Conservation (phyloP, 2,888 invertebrate genomes). For the Augochlorella aurata region DNA sequence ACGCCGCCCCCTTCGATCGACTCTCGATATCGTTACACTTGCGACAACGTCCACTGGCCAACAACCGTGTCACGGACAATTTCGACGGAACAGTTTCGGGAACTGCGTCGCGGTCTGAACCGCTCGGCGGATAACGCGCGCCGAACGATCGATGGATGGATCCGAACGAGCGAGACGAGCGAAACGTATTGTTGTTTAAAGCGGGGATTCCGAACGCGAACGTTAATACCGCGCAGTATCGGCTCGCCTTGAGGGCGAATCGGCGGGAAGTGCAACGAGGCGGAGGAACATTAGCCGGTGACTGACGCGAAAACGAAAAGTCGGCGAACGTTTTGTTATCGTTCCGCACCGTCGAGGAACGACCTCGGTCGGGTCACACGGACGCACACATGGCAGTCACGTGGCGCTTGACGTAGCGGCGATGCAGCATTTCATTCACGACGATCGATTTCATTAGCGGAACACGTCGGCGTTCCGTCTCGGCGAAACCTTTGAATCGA, state of each 20-base stretch:
- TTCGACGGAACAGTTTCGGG: background rate
- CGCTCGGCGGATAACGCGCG: no score
- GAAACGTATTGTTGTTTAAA: no score
- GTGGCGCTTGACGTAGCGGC: slow-evolving; percentile 63
- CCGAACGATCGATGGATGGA: background rate
- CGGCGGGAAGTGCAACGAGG: slow-evolving; percentile 9
- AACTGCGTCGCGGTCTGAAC: no score
- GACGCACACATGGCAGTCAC: slow-evolving; percentile 41
- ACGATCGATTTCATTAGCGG: slow-evolving; percentile 64
- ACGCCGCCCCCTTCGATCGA: background rate
- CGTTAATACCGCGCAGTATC: background rate
- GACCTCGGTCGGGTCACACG: slow-evolving; percentile 50
- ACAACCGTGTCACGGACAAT: background rate
- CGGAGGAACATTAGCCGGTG: slow-evolving; percentile 9
- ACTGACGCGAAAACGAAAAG: slow-evolving; percentile 39
- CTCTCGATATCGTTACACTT: background rate
- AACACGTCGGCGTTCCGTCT: slow-evolving; percentile 45
- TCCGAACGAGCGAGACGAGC: background rate
- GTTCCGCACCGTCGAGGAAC: slow-evolving; percentile 42
- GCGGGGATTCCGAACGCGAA: no score
- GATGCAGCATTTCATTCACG: slow-evolving; percentile 62
- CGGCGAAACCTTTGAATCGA: slow-evolving; percentile 54
- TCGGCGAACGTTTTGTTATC: slow-evolving; percentile 47
- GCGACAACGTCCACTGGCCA: background rate
- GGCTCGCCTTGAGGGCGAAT: background rate